Base-by-base conservation (phyloP, 2,888 invertebrate species). In the Spicauda simplicius region DNA sequence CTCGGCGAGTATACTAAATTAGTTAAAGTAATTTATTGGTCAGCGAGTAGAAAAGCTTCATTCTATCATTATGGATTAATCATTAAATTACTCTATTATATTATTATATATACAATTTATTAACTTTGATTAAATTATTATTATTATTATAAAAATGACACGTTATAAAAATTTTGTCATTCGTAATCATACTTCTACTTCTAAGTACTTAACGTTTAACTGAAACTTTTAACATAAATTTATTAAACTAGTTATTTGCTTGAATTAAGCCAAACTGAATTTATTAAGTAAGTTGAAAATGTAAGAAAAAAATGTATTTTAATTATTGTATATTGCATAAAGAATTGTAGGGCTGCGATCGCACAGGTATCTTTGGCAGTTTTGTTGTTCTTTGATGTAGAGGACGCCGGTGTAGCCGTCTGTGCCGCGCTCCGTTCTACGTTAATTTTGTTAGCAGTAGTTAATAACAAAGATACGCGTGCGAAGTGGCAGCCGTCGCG, bases 1-100 rank as follows among this genome's bases (percentile, higher is more conserved):
- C 82, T 86, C 82, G 93, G 91, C 91, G 87, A 94, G 94, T 94
- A 93, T 94, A 94, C 94, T 94, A 94, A 86, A 94, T 94, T 95
- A 95, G 94, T 94, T 94, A 94, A 94, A 93, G 92, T 94, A 94
- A 94, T 94, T 94, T 91, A 93, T 91, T 94, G 94, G 93, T 90
- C 93, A 93, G 89, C 92, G 89, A 90, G 93, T 94, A 93, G 93
- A 87, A 89, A 93, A 90, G 94, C 94, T 94, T 94, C 93, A 93
- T 93, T 91, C 88, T 93, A 93, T 93, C 91, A 93, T 93, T 93
- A 93, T 89, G 84, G 87, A 91, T 91, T 93, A 93, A 93, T 93
- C 91, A 92, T 93, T 93, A 90, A 92, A 93, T 91, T 93, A 93
- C 86, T 93, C 93, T 93, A 93, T 93, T 92, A 91, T 93, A 93